Evolutionary conservation across 2,888 invertebrate species (phyloP).

Genomic region (Priocnemis perturbator): DNA sequence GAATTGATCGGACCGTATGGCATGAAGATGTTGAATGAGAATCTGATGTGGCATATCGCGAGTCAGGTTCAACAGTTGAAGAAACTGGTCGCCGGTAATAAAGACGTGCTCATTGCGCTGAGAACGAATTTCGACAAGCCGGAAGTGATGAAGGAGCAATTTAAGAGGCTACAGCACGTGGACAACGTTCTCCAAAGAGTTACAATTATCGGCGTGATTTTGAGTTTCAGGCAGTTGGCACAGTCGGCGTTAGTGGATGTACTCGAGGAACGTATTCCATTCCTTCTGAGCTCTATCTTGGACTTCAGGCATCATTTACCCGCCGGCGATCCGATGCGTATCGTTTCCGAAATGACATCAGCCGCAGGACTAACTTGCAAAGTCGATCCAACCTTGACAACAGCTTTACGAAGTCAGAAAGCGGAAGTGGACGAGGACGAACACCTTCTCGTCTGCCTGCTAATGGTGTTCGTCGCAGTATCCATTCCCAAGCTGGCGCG

Average conservation of each 20-base stretch:
- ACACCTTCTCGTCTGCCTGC: conserved; percentile 92
- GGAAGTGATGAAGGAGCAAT: conserved; percentile 98
- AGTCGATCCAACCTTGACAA: conserved; percentile 96
- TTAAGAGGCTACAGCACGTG: conserved; percentile 91
- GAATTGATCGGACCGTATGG: conserved; percentile 99
- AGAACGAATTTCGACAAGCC: conserved; percentile 99
- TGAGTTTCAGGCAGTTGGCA: conserved; percentile 95
- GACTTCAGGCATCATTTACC: conserved; percentile 96
- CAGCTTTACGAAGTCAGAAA: conserved; percentile 93
- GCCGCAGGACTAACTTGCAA: conserved; percentile 95
- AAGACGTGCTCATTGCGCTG: conserved; percentile 92
- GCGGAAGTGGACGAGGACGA: conserved; percentile 93
- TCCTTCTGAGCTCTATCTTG: conserved; percentile 94
- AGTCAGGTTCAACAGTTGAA: conserved; percentile 98
- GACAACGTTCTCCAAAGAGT: conserved; percentile 97
- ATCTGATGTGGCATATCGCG: conserved; percentile 98
- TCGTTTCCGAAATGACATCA: conserved; percentile 98
- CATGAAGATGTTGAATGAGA: conserved; percentile 97
- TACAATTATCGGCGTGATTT: conserved; percentile 98
- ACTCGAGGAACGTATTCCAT: conserved; percentile 95
- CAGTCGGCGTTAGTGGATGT: conserved; percentile 96
- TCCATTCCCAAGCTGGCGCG: conserved; percentile 96
- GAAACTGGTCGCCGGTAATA: conserved; percentile 92
- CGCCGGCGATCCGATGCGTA: conserved; percentile 90
- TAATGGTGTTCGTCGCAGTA: conserved; percentile 99